Evolutionary conservation across 1,140 invertebrate species (phyloP).

Genomic region (Drosophila pachea): DNA sequence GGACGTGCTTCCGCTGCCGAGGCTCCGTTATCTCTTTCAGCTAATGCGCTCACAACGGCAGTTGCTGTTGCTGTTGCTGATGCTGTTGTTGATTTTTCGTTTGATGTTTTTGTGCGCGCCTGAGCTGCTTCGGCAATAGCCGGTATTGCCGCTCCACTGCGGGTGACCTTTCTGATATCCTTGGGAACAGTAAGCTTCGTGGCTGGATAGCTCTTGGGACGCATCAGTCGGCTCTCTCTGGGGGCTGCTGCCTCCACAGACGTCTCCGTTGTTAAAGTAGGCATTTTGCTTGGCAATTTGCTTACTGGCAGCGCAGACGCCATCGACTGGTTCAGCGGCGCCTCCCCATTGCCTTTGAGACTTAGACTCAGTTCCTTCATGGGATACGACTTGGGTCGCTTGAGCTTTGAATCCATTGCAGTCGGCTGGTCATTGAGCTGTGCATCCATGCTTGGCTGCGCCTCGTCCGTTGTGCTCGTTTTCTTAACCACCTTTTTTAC

Average conservation of each 20-base stretch:
- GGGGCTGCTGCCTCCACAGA: constrained; percentile 2
- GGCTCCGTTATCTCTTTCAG: constrained; percentile 49
- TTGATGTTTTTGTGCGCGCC: constrained; percentile 12
- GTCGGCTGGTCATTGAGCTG: constrained; percentile 12
- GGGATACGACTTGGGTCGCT: constrained; percentile 81
- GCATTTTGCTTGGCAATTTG: constrained; percentile 46
- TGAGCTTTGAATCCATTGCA: constrained; percentile 81
- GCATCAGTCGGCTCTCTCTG: constrained; percentile 65
- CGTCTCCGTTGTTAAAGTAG: constrained; percentile 4
- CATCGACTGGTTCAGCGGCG: constrained; percentile 14
- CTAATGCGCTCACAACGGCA: constrained; percentile 15
- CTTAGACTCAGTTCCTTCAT: constrained; percentile 63
- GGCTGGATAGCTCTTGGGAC: constrained; percentile 81
- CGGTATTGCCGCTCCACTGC: constrained; percentile 63
- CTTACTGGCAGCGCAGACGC: constrained; percentile 2
- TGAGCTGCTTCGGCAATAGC: constrained; percentile 42
- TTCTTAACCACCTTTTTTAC: constrained; percentile 70
- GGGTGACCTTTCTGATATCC: constrained; percentile 64
- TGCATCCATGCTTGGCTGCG: constrained; percentile 2
- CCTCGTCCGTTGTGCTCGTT: constrained; percentile 52
- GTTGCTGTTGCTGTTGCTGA: constrained; percentile 41
- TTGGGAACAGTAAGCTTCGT: constrained; percentile 74
- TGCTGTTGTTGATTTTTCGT: constrained; percentile 46
- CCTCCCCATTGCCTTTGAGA: constrained; percentile 30
- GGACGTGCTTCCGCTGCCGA: constrained; percentile 54